Percentiles rank a stretch among this genome's conserved stretches.
phyloP scores from a whole-genome alignment of 23 tunicate species.

The Halocynthia aurantium region DNA sequence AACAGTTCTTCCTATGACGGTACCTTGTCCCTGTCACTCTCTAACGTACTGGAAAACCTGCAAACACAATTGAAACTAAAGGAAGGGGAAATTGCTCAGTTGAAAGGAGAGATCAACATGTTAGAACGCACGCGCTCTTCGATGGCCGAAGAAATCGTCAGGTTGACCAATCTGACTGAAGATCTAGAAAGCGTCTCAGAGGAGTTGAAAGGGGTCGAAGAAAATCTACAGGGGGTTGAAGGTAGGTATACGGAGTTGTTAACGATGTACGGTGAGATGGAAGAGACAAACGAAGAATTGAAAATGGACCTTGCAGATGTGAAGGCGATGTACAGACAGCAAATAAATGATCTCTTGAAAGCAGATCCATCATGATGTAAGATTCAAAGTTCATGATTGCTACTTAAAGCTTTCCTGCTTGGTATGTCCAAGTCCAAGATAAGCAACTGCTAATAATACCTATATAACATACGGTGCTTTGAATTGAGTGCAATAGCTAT shows the following conservation, averaged over 20 bases:
- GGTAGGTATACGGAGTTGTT: constrained; percentile 71
- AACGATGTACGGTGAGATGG: constrained; percentile 88
- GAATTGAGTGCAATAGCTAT: too few relatives aligned
- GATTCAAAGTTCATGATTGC: not conserved
- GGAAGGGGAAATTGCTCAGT: constrained; percentile 88
- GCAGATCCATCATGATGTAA: constrained; percentile 9
- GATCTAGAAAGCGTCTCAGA: constrained; percentile 44
- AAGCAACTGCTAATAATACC: too few relatives aligned
- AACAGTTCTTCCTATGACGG: not conserved
- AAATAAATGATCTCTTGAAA: constrained; percentile 39
- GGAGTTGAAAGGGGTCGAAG: constrained; percentile 35
- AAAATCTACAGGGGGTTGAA: constrained; percentile 50
- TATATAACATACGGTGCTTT: too few relatives aligned
- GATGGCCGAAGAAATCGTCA: constrained; percentile 97
- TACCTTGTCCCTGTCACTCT: not conserved
- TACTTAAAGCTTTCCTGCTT: too few relatives aligned
- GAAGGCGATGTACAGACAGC: constrained; percentile 65
- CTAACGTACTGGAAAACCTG: constrained; percentile 60
- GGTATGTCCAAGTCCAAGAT: too few relatives aligned
- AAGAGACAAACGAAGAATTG: constrained; percentile 77
- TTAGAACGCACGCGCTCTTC: constrained; percentile 88
- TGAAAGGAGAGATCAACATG: constrained; percentile 89
- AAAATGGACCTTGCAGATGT: constrained; percentile 71
- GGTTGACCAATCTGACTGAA: constrained; percentile 88
- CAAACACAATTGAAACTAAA: constrained; percentile 74